Evolutionary conservation across 2,888 invertebrate genomes (phyloP).

Genomic region (Drosophila recens): DNA sequence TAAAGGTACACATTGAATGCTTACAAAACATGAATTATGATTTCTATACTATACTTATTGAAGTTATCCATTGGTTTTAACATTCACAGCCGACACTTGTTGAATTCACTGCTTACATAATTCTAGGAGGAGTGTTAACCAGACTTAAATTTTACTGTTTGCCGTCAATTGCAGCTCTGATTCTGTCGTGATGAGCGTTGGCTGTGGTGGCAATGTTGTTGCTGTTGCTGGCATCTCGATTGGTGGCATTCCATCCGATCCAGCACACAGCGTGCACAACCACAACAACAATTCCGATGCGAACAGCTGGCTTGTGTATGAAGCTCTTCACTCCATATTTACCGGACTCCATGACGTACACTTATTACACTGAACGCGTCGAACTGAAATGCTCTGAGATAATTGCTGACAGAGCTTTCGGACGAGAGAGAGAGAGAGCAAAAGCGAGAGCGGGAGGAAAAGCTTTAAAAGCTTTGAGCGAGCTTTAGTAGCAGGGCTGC

Average conservation of each 20-base stretch:
- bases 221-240: constrained; percentile 26
- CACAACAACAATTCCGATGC: constrained; percentile 71
- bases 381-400: not conserved
- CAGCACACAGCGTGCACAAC: constrained; percentile 67
- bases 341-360: constrained; percentile 45
- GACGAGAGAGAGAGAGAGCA: not conserved
- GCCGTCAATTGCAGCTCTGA: constrained; percentile 44
- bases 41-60: not conserved
- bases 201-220: constrained; percentile 16
- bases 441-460: not conserved
- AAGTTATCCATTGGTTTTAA: not conserved
- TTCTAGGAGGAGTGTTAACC: not conserved
- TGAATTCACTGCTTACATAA: constrained; percentile 1
- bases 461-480: constrained; percentile 15
- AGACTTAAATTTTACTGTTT: not conserved
- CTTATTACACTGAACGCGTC: constrained; percentile 20
- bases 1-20: not conserved
- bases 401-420: not conserved
- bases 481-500: constrained; percentile 21
- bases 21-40: not conserved
- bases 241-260: constrained; percentile 66
- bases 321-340: constrained; percentile 36
- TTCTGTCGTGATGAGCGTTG: constrained; percentile 55
- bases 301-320: constrained; percentile 58
- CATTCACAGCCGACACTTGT: constrained; percentile 8